Evolutionary conservation across 2,888 invertebrate genomes (phyloP).

Genomic region (Lasioglossum lativentre): DNA sequence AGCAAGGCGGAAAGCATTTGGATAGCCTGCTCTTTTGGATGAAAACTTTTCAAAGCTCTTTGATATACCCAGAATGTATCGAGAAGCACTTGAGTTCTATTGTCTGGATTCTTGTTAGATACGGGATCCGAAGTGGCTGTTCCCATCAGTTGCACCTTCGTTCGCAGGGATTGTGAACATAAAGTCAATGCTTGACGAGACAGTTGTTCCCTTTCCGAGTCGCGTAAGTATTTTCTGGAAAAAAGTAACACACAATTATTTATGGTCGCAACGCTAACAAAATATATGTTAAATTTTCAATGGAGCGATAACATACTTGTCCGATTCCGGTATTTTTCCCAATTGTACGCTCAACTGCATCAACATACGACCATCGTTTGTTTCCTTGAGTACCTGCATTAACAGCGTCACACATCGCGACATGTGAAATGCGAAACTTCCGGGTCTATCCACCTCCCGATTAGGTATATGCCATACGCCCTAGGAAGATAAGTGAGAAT

Average conservation of each 20-base stretch:
- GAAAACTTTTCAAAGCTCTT: conserved; percentile 88
- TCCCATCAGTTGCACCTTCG: conserved; percentile 86
- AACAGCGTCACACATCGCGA: conserved; percentile 93
- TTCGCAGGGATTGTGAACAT: conserved; percentile 89
- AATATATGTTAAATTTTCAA: not conserved
- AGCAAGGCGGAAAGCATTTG: conserved; percentile 87
- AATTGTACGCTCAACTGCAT: conserved; percentile 92
- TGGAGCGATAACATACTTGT: conserved; percentile 87
- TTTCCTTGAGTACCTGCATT: conserved; percentile 92
- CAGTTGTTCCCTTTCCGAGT: conserved; percentile 92
- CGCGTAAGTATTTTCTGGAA: conserved; percentile 91
- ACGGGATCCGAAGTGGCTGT: conserved; percentile 76
- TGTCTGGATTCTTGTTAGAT: conserved; percentile 76
- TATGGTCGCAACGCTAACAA: not conserved
- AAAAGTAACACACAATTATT: not conserved
- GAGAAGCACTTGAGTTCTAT: conserved; percentile 85
- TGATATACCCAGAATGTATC: conserved; percentile 89
- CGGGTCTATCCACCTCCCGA: conserved; percentile 95
- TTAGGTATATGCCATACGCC: conserved; percentile 97
- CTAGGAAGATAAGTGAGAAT: conserved; percentile 81
- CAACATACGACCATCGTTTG: conserved; percentile 92
- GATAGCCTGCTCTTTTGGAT: conserved; percentile 86
- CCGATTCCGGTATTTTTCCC: conserved; percentile 92
- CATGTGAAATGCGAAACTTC: conserved; percentile 96
- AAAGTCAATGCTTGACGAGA: conserved; percentile 92